Evolutionary conservation across 2,888 invertebrate species (phyloP).

Genomic region (Dicyrtomina minuta): DNA sequence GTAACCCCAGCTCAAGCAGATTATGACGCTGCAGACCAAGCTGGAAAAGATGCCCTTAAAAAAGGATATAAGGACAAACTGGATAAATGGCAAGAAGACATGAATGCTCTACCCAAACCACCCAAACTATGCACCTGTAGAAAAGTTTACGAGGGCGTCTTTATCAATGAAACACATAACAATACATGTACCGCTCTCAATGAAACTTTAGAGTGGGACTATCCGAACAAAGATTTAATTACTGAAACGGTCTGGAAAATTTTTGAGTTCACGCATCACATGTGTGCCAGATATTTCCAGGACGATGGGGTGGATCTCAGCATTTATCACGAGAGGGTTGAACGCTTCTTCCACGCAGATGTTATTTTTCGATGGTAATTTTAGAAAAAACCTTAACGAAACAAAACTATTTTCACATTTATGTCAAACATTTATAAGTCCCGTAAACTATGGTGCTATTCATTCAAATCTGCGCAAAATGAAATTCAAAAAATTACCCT

Average conservation of each 20-base stretch:
- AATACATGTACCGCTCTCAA: neutral
- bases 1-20: neutral
- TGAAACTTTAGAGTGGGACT: neutral
- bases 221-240: neutral
- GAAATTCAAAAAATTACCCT: too few relatives aligned
- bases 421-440: neutral
- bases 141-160: neutral
- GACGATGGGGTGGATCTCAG: neutral
- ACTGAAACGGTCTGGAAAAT: slow-evolving; percentile 19
- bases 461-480: too few relatives aligned
- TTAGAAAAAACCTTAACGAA: neutral
- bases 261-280: slow-evolving; percentile 9
- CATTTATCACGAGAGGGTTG: slow-evolving; percentile 14
- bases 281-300: slow-evolving; percentile 6
- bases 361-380: slow-evolving; percentile 14
- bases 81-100: too few relatives aligned
- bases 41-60: too few relatives aligned
- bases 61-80: too few relatives aligned
- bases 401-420: neutral
- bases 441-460: too few relatives aligned
- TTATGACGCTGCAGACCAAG: neutral
- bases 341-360: slow-evolving; percentile 17
- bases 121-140: too few relatives aligned
- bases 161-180: neutral
- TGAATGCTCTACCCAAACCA: too few relatives aligned